These are phyloP conservation scores for Oryzias javanicus DNA, from an alignment of 2,113 vertebrate species.

Conservation along the genomic window DNA sequence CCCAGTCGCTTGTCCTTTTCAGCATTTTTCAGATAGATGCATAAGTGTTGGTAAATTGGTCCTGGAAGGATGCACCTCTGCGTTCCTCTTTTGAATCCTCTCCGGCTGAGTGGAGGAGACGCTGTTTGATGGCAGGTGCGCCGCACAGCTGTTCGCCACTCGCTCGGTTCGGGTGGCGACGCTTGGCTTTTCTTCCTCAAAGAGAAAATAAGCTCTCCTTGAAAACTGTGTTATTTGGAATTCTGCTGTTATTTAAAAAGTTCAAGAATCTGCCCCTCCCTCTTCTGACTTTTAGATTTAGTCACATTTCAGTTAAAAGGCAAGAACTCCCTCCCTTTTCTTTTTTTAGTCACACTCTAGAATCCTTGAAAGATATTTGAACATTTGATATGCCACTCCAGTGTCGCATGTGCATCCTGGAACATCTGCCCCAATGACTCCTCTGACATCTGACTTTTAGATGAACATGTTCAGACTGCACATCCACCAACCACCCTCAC, in stretches of 20 bases:
- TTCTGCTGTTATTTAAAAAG: conserved; percentile 31
- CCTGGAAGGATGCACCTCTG: conserved; percentile 3
- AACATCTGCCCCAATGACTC: conserved; percentile 77
- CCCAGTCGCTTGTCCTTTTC: no score
- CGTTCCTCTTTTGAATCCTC: conserved; percentile 4
- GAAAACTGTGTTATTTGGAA: conserved; percentile 28
- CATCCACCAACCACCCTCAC: conserved; percentile 65
- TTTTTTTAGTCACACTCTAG: conserved; percentile 30
- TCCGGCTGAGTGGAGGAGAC: conserved; percentile 6
- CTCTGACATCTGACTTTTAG: conserved; percentile 84
- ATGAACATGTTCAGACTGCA: conserved; percentile 78
- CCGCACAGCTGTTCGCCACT: conserved; percentile 40
- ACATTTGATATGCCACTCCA: conserved; percentile 61
- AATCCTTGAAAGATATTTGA: conserved; percentile 44
- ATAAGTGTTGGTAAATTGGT: not conserved
- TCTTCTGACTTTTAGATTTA: no score
- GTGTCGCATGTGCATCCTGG: conserved; percentile 61
- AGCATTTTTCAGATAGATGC: not conserved
- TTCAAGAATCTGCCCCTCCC: no score
- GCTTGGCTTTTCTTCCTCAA: conserved; percentile 27
- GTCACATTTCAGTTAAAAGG: no score
- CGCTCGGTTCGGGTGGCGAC: conserved; percentile 18
- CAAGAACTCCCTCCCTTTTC: conserved; percentile 4
- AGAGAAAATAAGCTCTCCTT: conserved; percentile 2
- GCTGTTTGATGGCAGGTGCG: conserved; percentile 28